Evolutionary conservation across 2,113 vertebrate genomes (phyloP), one percentile per base, ranked within the genome.

Genomic region (Crypturellus undulatus): DNA sequence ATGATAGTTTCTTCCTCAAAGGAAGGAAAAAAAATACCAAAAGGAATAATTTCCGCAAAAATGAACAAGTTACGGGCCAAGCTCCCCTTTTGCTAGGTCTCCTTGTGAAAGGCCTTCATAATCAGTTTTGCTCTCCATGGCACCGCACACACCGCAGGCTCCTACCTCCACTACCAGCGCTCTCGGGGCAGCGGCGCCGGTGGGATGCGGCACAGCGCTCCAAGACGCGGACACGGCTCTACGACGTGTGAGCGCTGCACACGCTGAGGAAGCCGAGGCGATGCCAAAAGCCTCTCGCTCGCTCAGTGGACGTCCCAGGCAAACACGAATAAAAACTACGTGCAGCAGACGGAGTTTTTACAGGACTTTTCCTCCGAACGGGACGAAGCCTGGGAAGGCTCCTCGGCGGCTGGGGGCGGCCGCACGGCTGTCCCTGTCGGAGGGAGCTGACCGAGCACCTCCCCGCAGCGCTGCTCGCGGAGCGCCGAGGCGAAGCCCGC

Each of bases 101-200:
- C 38, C 12, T 60, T 36, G 28, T 16, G 70, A 60, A 71, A 47
- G 54, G 42, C 36, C 34, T 43, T 75, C 25, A 8, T 30, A 45
- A 84, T 3, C 75, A 43, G 2, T 62, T 87, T 18, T 49, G 8
- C 28, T 91, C 30, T 0, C 16, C 72, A 43, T 8, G 2, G 7
- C 4, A 11, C 52, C 30, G 8, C 1, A 17, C 2, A 11, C 43
- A 65, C 70, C 83, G 71, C 30, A 43, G 49, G 22, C 22, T 77
- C 43, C 71, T n/a, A 7, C 13, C 73, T 25, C 26, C 15, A 83
- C 36, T 9, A 9, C 18, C 47, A 10, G 19, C 4, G 47, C 47
- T 65, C 6, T 58, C 38, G 0, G 3, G 36, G 38, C 60, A n/a
- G 25, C 25, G 26, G 16, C 2, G 15, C 13, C 15, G 0, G 7